Evolutionary conservation across 1,140 invertebrate genomes (phyloP).

Genomic region (Sitophilus oryzae): DNA sequence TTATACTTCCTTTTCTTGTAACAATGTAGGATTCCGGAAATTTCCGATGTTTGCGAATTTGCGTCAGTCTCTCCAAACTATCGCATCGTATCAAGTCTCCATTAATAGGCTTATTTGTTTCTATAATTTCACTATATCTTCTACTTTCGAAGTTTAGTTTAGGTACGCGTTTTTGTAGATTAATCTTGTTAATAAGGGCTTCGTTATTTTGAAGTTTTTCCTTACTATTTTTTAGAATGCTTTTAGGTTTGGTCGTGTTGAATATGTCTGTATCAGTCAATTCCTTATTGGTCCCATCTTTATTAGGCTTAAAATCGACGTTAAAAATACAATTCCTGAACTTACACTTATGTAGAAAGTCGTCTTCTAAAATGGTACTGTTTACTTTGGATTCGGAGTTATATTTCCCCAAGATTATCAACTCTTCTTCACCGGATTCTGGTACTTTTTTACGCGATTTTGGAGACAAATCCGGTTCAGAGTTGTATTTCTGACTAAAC

Average conservation of each 20-base stretch:
- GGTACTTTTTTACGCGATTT: constrained; percentile 19
- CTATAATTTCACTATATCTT: constrained; percentile 36
- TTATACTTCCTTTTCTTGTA: constrained; percentile 27
- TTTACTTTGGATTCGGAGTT: constrained; percentile 31
- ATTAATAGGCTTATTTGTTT: constrained; percentile 32
- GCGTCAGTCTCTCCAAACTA: constrained; percentile 37
- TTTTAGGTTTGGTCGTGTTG: constrained; percentile 28
- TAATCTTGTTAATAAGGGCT: constrained; percentile 29
- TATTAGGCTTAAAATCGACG: constrained; percentile 30
- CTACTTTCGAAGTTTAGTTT: constrained; percentile 22
- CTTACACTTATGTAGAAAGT: constrained; percentile 42
- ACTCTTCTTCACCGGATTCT: constrained; percentile 3
- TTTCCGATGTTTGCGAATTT: constrained; percentile 35
- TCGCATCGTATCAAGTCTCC: constrained; percentile 37
- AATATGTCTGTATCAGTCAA: constrained; percentile 23
- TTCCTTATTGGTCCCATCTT: constrained; percentile 31
- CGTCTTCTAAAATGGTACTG: constrained; percentile 27
- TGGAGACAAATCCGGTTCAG: constrained; percentile 38
- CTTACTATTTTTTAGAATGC: constrained; percentile 36
- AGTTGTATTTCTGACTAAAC: constrained; percentile 29
- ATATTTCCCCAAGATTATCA: constrained; percentile 28
- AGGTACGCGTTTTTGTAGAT: constrained; percentile 27
- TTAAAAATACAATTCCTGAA: constrained; percentile 44
- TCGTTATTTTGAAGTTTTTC: constrained; percentile 26
- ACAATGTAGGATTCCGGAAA: constrained; percentile 42